phyloP scores from a whole-genome alignment of 1,140 invertebrate species.

The Drosophila busckii region DNA sequence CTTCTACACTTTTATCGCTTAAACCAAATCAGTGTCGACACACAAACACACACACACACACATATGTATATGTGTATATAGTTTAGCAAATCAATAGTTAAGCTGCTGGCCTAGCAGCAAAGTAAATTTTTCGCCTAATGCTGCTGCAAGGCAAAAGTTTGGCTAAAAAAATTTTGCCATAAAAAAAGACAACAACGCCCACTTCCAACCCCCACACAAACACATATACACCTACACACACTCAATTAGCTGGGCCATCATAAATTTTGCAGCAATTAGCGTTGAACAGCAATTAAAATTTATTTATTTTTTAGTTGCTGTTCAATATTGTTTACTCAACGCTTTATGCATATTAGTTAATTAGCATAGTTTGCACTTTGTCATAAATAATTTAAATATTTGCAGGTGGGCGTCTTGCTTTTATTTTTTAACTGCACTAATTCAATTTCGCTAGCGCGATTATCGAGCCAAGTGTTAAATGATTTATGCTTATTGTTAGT shows the following conservation, averaged over 20 bases:
- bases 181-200: too few relatives aligned
- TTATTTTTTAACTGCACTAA: constrained; percentile 23
- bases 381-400: too few relatives aligned
- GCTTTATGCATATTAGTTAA: constrained; percentile 40
- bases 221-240: background rate
- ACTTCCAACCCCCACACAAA: too few relatives aligned
- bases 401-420: too few relatives aligned
- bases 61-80: constrained; percentile 5
- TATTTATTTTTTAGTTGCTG: constrained; percentile 23
- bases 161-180: too few relatives aligned
- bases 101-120: too few relatives aligned
- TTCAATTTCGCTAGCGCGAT: constrained; percentile 16
- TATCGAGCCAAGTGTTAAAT: constrained; percentile 45
- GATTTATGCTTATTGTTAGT: constrained; percentile 54
- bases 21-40: constrained; percentile 71
- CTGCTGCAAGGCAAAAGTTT: too few relatives aligned
- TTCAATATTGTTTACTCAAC: too few relatives aligned
- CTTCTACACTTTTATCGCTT: constrained; percentile 63
- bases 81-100: constrained; percentile 28
- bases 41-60: constrained; percentile 14
- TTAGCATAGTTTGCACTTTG: constrained; percentile 12
- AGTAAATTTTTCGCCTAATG: too few relatives aligned
- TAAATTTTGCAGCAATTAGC: constrained; percentile 20
- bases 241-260: constrained; percentile 44
- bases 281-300: constrained; percentile 46